Evolutionary conservation across 2,888 invertebrate species (phyloP).

Genomic region (Eutolmus rufibarbis): DNA sequence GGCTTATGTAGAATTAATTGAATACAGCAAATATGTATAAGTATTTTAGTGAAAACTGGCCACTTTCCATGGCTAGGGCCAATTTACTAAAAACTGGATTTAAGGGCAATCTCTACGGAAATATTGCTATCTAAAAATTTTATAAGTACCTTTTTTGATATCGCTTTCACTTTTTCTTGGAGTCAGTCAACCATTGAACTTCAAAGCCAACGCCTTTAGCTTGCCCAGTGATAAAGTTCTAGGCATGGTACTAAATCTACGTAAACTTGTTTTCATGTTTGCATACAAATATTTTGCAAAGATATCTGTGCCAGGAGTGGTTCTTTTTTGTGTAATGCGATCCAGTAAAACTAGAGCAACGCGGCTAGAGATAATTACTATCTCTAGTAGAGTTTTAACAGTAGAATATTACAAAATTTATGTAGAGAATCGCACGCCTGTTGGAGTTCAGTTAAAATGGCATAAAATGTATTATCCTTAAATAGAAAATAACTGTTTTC

Average conservation of each 20-base stretch:
- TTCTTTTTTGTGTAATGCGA: neutral
- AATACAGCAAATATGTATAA: neutral
- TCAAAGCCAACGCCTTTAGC: neutral
- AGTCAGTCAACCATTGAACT: slow-evolving; percentile 16
- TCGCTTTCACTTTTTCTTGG: slow-evolving; percentile 13
- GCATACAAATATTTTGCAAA: neutral
- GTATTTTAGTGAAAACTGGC: neutral
- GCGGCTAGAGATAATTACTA: neutral
- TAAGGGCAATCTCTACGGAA: neutral
- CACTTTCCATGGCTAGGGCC: neutral
- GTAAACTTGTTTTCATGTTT: neutral
- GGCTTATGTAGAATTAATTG: neutral
- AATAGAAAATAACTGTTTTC: neutral
- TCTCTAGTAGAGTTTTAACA: neutral
- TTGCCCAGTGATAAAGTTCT: neutral
- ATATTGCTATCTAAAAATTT: neutral
- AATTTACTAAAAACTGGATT: neutral
- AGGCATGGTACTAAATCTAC: neutral
- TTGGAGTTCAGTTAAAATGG: neutral
- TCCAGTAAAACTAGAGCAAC: neutral
- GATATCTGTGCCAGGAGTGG: neutral
- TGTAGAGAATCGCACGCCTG: neutral
- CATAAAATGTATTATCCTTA: neutral
- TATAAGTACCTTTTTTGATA: neutral
- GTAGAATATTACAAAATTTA: neutral